Percentiles rank a stretch among this genome's conserved stretches.
Evolutionary conservation across 2,888 invertebrate genomes (phyloP).

Genomic region (Pyrgus malvae): DNA sequence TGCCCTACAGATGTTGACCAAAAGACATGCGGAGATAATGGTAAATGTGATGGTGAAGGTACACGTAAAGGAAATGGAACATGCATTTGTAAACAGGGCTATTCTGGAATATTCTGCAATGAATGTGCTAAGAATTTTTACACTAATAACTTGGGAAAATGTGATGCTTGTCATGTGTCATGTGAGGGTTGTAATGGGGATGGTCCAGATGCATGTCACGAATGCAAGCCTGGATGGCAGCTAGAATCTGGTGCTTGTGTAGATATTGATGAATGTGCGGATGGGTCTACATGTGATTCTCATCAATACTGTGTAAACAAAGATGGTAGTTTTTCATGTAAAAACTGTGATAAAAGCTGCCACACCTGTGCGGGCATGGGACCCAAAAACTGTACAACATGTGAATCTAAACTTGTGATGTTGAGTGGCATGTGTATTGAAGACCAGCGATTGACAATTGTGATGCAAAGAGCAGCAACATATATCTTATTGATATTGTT

Average conservation of each 20-base stretch:
- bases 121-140: conserved; percentile 88
- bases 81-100: conserved; percentile 92
- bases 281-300: conserved; percentile 71
- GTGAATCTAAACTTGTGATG: conserved; percentile 72
- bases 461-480: conserved; percentile 46
- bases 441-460: conserved; percentile 46
- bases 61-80: conserved; percentile 95
- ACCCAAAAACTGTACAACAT: conserved; percentile 91
- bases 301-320: conserved; percentile 93
- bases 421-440: conserved; percentile 63
- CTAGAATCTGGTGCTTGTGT: conserved; percentile 86
- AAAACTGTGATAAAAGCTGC: conserved; percentile 92
- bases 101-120: conserved; percentile 88
- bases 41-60: conserved; percentile 91
- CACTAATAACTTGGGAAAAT: conserved; percentile 84
- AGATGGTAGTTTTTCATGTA: conserved; percentile 90
- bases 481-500: conserved; percentile 56
- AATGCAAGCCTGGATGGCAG: conserved; percentile 87
- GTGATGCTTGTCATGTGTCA: conserved; percentile 89
- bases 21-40: conserved; percentile 89
- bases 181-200: conserved; percentile 89
- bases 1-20: conserved; percentile 83
- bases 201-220: conserved; percentile 83
- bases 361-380: conserved; percentile 91
- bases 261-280: conserved; percentile 92